Conservation (phyloP, 2,797 vertebrate species). For the Lepilemur septentrionalis region DNA sequence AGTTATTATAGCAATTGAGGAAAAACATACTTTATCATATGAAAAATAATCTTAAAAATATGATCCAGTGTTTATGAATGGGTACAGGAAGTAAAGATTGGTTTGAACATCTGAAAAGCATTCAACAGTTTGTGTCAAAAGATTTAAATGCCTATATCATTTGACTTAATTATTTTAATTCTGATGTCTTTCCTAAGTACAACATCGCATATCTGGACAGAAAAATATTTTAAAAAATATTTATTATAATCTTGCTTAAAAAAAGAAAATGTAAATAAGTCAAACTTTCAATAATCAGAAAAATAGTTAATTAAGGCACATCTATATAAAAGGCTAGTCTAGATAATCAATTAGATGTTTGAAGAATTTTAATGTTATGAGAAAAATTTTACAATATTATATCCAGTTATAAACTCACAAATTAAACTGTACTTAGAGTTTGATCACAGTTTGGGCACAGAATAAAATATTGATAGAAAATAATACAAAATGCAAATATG, state of each 20-base stretch:
- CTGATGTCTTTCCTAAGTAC: background rate
- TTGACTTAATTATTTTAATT: conserved; percentile 33
- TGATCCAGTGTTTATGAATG: background rate
- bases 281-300: background rate
- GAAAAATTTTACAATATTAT: background rate
- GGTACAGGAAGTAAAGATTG: background rate
- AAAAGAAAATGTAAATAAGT: background rate
- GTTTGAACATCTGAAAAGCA: background rate
- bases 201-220: background rate
- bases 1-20: background rate
- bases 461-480: conserved; percentile 1
- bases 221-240: background rate
- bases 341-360: background rate
- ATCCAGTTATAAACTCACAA: background rate
- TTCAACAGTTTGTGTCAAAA: background rate
- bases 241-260: background rate
- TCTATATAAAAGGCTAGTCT: background rate
- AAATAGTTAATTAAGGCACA: background rate
- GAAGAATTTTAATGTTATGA: background rate
- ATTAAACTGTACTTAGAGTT: background rate
- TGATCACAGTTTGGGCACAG: background rate
- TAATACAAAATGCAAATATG: background rate
- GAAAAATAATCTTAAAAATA: background rate
- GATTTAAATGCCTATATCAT: background rate
- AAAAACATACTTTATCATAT: background rate